These are phyloP conservation scores for Minunthozetes semirufus DNA, from an alignment of 2,888 invertebrate genomes.

Conservation along the genomic window DNA sequence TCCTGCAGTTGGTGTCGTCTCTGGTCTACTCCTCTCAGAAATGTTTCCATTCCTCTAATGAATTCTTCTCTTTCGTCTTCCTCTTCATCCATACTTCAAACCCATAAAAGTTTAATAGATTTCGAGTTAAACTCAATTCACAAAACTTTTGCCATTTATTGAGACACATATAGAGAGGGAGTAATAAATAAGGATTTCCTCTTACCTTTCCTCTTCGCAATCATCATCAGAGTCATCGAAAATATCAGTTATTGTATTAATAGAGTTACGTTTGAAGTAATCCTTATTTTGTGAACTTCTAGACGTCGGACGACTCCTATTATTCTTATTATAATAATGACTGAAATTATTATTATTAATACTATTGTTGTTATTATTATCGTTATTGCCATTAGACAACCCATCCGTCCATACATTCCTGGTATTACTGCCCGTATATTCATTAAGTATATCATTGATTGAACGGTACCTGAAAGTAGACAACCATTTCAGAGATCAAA, in stretches of 20 bases:
- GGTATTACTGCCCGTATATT: not conserved
- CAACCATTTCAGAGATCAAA: not conserved
- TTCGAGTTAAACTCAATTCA: not conserved
- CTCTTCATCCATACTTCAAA: conserved; percentile 45
- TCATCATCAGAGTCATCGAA: conserved; percentile 48
- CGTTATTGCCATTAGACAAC: not conserved
- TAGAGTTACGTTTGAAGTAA: not conserved
- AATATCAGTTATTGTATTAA: conserved; percentile 42
- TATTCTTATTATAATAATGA: not conserved
- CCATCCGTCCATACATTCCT: not conserved
- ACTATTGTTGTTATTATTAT: conserved; percentile 9
- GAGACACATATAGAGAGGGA: not conserved
- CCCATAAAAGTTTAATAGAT: not conserved
- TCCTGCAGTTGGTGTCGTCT: conserved; percentile 44
- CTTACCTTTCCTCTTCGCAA: conserved; percentile 39
- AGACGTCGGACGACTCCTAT: conserved; percentile 10
- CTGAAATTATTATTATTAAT: not conserved
- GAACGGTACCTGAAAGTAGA: conserved; percentile 7
- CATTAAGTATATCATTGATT: conserved; percentile 5
- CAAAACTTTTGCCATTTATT: not conserved
- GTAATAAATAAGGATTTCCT: not conserved
- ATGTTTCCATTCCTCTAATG: conserved; percentile 48
- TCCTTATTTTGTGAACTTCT: conserved; percentile 21
- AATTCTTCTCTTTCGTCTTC: conserved; percentile 45
- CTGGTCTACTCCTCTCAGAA: conserved; percentile 45